phyloP scores from a whole-genome alignment of 2,797 vertebrate genomes.

The Gambusia yucatana region DNA sequence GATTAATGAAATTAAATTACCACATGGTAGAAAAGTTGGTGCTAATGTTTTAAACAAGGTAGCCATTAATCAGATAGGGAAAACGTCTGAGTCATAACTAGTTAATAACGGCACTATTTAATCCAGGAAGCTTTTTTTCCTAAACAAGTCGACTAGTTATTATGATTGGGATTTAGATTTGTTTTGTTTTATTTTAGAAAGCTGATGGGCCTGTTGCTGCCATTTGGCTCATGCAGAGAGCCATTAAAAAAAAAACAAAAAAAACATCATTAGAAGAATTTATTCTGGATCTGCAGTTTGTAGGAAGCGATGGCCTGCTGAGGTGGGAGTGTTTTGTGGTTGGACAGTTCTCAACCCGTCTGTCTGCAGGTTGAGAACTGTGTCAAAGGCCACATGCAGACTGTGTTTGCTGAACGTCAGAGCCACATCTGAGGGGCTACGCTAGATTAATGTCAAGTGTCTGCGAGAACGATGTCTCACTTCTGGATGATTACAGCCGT shows the following conservation, averaged over 20 bases:
- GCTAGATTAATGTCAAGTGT: constrained; percentile 33
- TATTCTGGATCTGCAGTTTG: constrained; percentile 27
- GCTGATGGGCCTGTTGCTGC: constrained; percentile 30
- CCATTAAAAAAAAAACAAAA: constrained; percentile 44
- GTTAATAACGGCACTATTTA: not conserved
- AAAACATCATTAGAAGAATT: constrained; percentile 41
- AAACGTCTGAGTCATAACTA: not conserved
- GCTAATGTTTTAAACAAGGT: not conserved
- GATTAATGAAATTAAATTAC: not conserved
- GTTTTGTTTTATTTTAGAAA: constrained; percentile 25
- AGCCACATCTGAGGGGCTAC: constrained; percentile 6
- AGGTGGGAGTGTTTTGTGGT: constrained; percentile 1
- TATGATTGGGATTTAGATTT: constrained; percentile 56
- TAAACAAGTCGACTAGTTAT: not conserved
- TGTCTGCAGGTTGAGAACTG: constrained; percentile 14
- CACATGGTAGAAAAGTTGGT: not conserved
- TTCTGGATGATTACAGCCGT: constrained; percentile 27
- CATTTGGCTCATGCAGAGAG: constrained; percentile 39
- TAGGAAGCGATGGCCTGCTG: constrained; percentile 24
- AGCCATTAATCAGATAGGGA: not conserved
- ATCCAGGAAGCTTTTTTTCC: not conserved
- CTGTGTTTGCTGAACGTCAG: constrained; percentile 17
- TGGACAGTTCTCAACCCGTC: not conserved
- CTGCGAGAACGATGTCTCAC: constrained; percentile 25
- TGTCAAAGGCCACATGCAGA: not conserved